Percentiles rank a stretch among this genome's conserved stretches.
Evolutionary conservation across 2,113 vertebrate species (phyloP).

Genomic region (Xiphorhynchus elegans): DNA sequence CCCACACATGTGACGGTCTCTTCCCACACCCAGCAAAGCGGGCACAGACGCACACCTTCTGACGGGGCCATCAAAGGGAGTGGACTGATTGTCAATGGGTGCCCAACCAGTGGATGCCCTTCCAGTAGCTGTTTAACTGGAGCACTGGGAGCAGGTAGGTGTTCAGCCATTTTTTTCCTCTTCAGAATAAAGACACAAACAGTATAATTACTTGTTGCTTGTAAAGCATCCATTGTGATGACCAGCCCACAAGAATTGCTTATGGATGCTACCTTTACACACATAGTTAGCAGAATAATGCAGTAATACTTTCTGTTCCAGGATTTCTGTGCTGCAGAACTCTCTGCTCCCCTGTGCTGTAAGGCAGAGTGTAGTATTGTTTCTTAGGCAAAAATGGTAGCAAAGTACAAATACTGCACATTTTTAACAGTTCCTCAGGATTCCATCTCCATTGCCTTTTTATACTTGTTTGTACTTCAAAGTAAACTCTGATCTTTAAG

Average conservation of each 20-base stretch:
- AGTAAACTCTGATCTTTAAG: neutral
- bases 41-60: constrained; percentile 89
- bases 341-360: neutral
- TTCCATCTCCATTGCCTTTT: neutral
- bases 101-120: constrained; percentile 72
- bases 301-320: neutral
- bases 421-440: neutral
- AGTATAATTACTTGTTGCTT: neutral
- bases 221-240: neutral
- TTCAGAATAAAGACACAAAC: neutral
- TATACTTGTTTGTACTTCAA: neutral
- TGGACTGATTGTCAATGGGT: constrained; percentile 67
- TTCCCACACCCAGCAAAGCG: constrained; percentile 71
- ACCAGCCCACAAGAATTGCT: neutral
- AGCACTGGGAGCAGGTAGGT: constrained; percentile 75
- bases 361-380: neutral
- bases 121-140: constrained; percentile 76
- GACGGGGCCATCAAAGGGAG: constrained; percentile 91
- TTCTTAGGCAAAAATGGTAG: neutral
- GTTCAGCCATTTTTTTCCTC: neutral
- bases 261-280: neutral
- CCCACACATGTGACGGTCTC: constrained; percentile 89
- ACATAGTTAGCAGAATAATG: neutral
- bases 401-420: neutral
- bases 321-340: neutral